Evolutionary conservation across 2,113 vertebrate genomes (phyloP).

Genomic region (Thymallus thymallus): DNA sequence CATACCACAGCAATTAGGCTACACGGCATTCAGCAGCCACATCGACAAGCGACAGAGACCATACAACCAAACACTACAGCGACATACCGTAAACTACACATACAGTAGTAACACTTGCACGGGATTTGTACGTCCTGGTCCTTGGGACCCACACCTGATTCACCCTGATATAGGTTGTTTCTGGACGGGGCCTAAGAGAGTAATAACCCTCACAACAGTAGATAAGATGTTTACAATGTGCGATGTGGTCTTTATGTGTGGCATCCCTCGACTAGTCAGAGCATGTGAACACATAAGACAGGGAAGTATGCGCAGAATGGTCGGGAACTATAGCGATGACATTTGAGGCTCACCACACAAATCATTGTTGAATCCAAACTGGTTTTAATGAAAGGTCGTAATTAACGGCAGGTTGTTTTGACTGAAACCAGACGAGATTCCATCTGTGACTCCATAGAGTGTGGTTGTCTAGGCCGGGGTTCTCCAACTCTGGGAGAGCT

Average conservation of each 20-base stretch:
- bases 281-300: not conserved
- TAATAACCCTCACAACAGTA: too few relatives aligned
- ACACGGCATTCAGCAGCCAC: conserved; percentile 47
- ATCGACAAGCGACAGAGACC: conserved; percentile 14
- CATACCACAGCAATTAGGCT: conserved; percentile 65
- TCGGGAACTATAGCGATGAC: conserved; percentile 29
- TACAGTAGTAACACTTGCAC: too few relatives aligned
- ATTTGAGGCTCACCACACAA: conserved; percentile 41
- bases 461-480: not conserved
- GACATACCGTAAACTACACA: not conserved
- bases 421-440: conserved; percentile 50
- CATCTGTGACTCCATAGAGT: conserved; percentile 5
- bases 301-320: conserved; percentile 16
- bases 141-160: too few relatives aligned
- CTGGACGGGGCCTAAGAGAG: too few relatives aligned
- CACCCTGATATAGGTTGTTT: too few relatives aligned
- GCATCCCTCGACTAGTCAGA: too few relatives aligned
- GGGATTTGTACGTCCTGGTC: too few relatives aligned
- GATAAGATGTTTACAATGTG: too few relatives aligned
- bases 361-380: conserved; percentile 45
- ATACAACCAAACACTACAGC: conserved; percentile 21
- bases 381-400: conserved; percentile 39
- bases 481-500: not conserved
- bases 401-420: conserved; percentile 45
- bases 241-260: too few relatives aligned